These are phyloP conservation scores for Mellilla xanthometata DNA, from an alignment of 2,888 invertebrate species.

Conservation along the genomic window DNA sequence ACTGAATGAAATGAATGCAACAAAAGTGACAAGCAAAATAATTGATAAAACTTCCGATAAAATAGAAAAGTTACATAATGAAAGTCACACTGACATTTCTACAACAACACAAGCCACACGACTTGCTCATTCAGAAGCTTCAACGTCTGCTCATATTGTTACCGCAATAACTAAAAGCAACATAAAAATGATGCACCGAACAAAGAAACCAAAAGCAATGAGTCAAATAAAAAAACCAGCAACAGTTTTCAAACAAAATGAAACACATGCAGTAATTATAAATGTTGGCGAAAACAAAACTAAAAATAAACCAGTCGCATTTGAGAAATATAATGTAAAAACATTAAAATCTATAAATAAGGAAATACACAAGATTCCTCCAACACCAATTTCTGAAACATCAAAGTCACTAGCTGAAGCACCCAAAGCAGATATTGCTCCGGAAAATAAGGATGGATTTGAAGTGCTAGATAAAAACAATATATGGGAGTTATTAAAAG, in stretches of 20 bases:
- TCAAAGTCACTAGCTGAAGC: constrained; percentile 58
- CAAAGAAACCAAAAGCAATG: constrained; percentile 66
- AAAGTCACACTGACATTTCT: constrained; percentile 5
- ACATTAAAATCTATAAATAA: constrained; percentile 74
- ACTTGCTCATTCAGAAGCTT: constrained; percentile 35
- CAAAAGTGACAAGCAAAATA: background rate
- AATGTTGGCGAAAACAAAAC: constrained; percentile 47
- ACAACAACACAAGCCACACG: constrained; percentile 12
- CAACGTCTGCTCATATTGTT: constrained; percentile 53
- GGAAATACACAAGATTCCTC: constrained; percentile 76
- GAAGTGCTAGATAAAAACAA: constrained; percentile 83
- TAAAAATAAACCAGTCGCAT: constrained; percentile 44
- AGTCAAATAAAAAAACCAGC: constrained; percentile 67
- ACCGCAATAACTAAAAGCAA: constrained; percentile 69
- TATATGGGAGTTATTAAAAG: constrained; percentile 84
- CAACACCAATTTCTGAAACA: constrained; percentile 75
- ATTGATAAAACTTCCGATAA: background rate
- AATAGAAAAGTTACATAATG: constrained; percentile 1
- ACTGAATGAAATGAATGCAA: background rate
- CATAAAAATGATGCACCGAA: constrained; percentile 66
- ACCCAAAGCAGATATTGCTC: constrained; percentile 63
- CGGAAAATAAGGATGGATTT: constrained; percentile 78
- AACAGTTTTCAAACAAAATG: constrained; percentile 36
- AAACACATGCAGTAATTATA: constrained; percentile 38
- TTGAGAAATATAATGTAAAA: constrained; percentile 53